phyloP scores from a whole-genome alignment of 2,113 vertebrate species.

The Cervus canadensis region DNA sequence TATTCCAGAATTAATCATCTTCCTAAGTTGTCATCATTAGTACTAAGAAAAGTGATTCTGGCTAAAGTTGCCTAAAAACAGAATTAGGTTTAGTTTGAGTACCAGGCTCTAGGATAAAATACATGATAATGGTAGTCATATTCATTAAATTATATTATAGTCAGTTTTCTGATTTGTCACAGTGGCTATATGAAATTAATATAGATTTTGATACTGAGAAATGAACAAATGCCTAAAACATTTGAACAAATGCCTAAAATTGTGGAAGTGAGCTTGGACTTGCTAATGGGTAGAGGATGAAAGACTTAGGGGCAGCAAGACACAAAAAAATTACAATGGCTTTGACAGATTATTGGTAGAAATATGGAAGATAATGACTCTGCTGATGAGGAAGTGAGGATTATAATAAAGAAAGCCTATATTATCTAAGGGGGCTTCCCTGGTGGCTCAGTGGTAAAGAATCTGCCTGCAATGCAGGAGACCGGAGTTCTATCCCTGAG shows the following conservation, averaged over 20 bases:
- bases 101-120: not conserved
- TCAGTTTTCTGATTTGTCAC: not conserved
- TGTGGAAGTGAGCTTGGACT: not conserved
- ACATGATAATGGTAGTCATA: not conserved
- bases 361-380: not conserved
- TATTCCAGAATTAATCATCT: not conserved
- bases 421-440: not conserved
- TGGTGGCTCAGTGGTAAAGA: not conserved
- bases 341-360: not conserved
- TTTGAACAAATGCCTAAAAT: not conserved
- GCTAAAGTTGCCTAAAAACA: not conserved
- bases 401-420: not conserved
- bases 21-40: not conserved
- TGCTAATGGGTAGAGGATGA: not conserved
- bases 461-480: not conserved
- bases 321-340: not conserved
- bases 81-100: not conserved
- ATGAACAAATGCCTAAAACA: not conserved
- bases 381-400: not conserved
- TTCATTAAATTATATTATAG: not conserved
- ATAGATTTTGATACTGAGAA: not conserved
- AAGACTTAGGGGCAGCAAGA: not conserved
- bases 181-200: not conserved
- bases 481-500: rapidly evolving
- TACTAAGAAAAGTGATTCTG: not conserved